Base-by-base conservation (phyloP, 2,797 vertebrate genomes). In the Picus viridis region DNA sequence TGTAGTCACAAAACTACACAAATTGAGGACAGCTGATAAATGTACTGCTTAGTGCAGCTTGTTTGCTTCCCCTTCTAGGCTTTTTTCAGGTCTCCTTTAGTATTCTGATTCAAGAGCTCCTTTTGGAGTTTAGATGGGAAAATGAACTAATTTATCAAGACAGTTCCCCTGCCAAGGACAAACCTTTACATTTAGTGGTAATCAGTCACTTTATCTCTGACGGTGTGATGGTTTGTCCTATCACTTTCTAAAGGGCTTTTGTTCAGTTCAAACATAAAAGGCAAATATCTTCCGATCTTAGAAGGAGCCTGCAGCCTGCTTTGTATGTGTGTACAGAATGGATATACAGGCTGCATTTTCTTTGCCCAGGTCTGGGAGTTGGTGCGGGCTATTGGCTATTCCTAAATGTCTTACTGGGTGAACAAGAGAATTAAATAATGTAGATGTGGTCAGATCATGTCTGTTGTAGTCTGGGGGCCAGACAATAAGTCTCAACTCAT, bases 41-140 rank as follows among this genome's bases (percentile, higher is more conserved):
- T 73, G 30, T 75, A 51, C 83, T 74, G 47, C 47, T 49, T 49
- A 58, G 69, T 81, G 36, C 62, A 81, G 47, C 26, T 88, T 89
- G 43, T 88, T 91, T 88, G 8, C 34, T 92, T 89, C 12, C 8
- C 18, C 43, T 95, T 57, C 34, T 41, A 68, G 51, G 10, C 67
- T 59, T 76, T 80, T 92, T 64, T 49, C 51, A 11, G 7, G 7
- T 80, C 29, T 81, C 49, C 32, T 86, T 86, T 24, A 30, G 63
- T 86, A 83, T 49, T 41, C 47, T 88, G 67, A 43, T 43, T n/a
- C 73, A 88, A 88, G 59, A 88, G 34, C 59, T 83, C 73, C 83
- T 92, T 92, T 77, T 45, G 73, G 65, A 93, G 86, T 69, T 91
- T 32, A 65, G 80, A 81, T 56, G 83, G 41, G 70, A 89, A 93